Conservation (phyloP, 2,113 vertebrate species). For the Bostrychus sinensis region DNA sequence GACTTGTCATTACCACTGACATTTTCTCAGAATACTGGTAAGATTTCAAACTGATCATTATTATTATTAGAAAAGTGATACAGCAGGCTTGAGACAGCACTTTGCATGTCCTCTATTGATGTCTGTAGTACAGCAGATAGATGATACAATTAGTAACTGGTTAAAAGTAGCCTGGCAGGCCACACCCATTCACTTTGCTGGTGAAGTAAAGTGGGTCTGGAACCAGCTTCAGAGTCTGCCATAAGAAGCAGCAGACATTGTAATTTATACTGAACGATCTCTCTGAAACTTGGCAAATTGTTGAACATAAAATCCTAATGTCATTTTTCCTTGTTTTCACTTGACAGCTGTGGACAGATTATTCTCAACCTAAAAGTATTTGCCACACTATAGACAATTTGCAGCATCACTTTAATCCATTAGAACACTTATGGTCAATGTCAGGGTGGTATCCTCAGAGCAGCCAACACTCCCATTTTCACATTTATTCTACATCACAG, state of each 20-base stretch:
- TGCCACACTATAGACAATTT: neutral
- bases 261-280: neutral
- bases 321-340: conserved; percentile 11
- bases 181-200: no score
- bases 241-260: neutral
- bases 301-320: conserved; percentile 20
- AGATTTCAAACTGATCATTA: no score
- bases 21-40: no score
- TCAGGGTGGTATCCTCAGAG: conserved; percentile 7
- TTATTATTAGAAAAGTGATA: no score
- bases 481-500: neutral
- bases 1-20: no score
- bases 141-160: no score
- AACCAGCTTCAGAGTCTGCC: neutral
- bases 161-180: no score
- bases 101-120: no score
- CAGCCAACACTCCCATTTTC: neutral
- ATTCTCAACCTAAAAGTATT: conserved; percentile 16
- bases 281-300: conserved; percentile 26
- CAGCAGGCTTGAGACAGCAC: no score
- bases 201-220: no score
- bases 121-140: no score
- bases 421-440: conserved; percentile 19
- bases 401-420: conserved; percentile 34
- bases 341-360: neutral